A percentile compares a stretch with the other conserved stretches of the same genome.
Conservation (phyloP, 2,113 vertebrate species). For the Otolemur garnettii region DNA sequence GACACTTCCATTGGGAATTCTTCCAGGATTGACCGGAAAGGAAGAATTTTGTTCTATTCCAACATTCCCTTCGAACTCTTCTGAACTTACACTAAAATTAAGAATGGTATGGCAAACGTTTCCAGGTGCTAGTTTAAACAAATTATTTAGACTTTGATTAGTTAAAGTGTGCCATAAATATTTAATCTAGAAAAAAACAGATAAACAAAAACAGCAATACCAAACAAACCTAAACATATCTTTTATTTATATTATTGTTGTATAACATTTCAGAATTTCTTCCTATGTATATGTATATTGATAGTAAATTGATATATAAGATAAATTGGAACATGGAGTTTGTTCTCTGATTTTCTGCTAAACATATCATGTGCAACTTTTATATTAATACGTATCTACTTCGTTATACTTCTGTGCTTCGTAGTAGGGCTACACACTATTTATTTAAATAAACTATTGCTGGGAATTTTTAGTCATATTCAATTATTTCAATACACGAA, state of each 20-base stretch:
- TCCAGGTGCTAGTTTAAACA: not conserved
- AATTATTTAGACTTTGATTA: constrained; percentile 21
- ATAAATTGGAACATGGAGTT: not conserved
- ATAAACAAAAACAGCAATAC: not conserved
- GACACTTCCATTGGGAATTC: not conserved
- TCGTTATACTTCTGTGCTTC: not conserved
- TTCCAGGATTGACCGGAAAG: not conserved
- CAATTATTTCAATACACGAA: not conserved
- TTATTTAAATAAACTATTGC: not conserved
- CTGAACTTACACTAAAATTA: not conserved
- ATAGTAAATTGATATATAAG: no score
- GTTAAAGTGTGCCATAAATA: not conserved
- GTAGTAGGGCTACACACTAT: not conserved
- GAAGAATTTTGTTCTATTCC: not conserved
- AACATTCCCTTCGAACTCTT: not conserved
- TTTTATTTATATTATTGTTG: not conserved
- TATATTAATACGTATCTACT: not conserved
- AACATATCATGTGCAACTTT: not conserved
- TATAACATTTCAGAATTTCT: not conserved
- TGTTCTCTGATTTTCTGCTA: not conserved
- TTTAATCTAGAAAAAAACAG: not conserved
- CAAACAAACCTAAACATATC: not conserved
- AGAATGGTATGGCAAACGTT: not conserved
- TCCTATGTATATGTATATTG: not conserved
- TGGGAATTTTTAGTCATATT: not conserved